A percentile compares a stretch with the other conserved stretches of the same genome.
Conservation (phyloP, 1,140 invertebrate genomes). For the Belonocnema kinseyi region DNA sequence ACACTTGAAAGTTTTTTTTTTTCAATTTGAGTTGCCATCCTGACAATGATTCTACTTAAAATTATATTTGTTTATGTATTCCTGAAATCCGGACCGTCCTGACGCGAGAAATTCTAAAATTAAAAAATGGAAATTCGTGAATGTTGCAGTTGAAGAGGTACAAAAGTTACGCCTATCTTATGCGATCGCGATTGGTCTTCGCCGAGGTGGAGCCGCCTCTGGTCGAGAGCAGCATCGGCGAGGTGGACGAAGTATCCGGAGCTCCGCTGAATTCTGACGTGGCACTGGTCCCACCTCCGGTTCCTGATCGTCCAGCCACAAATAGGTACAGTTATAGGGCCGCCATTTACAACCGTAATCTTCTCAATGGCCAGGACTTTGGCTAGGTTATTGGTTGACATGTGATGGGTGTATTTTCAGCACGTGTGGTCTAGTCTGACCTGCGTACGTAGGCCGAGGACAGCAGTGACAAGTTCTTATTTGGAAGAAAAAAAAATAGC, state of each 20-base stretch:
- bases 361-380: slow-evolving; percentile 76
- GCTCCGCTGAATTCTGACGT: slow-evolving; percentile 68
- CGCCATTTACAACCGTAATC: slow-evolving; percentile 82
- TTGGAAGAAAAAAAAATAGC: slow-evolving; percentile 37
- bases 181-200: slow-evolving; percentile 84
- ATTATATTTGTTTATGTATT: no score
- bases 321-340: slow-evolving; percentile 91
- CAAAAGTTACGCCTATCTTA: slow-evolving; percentile 88
- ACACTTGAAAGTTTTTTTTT: no score
- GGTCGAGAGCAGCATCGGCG: slow-evolving; percentile 85
- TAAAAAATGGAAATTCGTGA: slow-evolving; percentile 1
- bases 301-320: slow-evolving; percentile 76
- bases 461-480: slow-evolving; percentile 38
- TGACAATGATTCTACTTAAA: no score
- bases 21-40: no score
- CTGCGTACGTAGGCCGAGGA: slow-evolving; percentile 55
- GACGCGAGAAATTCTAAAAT: neutral
- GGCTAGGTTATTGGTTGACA: slow-evolving; percentile 85
- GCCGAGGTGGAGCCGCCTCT: slow-evolving; percentile 80
- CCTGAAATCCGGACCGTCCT: no score
- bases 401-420: slow-evolving; percentile 85
- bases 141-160: slow-evolving; percentile 88
- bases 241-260: slow-evolving; percentile 82
- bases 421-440: slow-evolving; percentile 82
- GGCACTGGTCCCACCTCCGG: slow-evolving; percentile 71